These are phyloP conservation scores for Keiferia lycopersicella DNA, from an alignment of 2,888 invertebrate genomes.

Conservation along the genomic window DNA sequence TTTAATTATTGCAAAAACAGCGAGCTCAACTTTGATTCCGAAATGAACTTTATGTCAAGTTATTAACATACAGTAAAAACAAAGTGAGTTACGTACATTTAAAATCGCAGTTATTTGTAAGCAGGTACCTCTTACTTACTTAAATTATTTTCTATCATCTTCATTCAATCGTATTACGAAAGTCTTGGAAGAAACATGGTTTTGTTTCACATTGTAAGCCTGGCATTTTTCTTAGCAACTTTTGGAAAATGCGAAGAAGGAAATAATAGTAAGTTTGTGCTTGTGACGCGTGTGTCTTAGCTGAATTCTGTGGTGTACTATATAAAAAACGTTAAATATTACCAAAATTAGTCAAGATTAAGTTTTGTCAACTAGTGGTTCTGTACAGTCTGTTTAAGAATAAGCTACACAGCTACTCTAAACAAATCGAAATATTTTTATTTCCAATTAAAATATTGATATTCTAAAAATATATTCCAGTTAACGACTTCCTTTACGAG, in stretches of 20 bases:
- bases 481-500: too few species aligned
- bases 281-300: too few species aligned
- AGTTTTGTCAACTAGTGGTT: too few species aligned
- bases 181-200: not conserved
- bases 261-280: not conserved
- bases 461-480: too few species aligned
- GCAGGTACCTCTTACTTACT: constrained; percentile 1
- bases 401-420: too few species aligned
- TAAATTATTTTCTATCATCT: not conserved
- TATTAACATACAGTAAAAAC: not conserved
- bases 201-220: not conserved
- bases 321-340: not conserved
- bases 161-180: not conserved
- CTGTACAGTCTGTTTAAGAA: too few species aligned
- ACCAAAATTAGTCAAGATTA: too few species aligned
- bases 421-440: too few species aligned
- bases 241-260: not conserved
- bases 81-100: not conserved
- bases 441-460: too few species aligned
- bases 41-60: constrained; percentile 4
- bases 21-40: not conserved
- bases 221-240: not conserved
- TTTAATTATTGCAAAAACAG: not conserved
- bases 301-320: too few species aligned
- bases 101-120: not conserved